Evolutionary conservation across 2,113 vertebrate genomes (phyloP).

Genomic region (Piliocolobus tephrosceles): DNA sequence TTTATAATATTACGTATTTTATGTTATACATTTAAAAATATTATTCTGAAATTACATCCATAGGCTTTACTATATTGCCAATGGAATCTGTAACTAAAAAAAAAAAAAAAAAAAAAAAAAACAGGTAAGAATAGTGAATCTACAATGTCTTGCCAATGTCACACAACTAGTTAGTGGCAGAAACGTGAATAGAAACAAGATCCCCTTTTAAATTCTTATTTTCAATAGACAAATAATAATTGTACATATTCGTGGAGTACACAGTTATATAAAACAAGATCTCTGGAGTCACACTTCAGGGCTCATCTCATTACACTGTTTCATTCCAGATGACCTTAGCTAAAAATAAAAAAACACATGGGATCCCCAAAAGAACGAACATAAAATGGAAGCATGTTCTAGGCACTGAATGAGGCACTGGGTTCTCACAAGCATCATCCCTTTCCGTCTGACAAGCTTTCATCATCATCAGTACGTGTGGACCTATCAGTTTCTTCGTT

Average conservation of each 20-base stretch:
- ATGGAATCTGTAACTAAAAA: not conserved
- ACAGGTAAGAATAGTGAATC: not conserved
- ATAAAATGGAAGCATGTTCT: not conserved
- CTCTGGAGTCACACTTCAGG: not conserved
- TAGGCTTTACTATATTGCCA: not conserved
- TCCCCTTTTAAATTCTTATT: not conserved
- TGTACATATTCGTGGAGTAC: not conserved
- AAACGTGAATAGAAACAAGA: not conserved
- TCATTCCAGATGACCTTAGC: not conserved
- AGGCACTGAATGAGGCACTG: not conserved
- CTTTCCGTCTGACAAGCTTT: not conserved
- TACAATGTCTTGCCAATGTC: not conserved
- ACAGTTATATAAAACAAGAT: not conserved
- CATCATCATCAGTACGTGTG: not conserved
- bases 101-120: not conserved
- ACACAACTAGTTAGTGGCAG: not conserved
- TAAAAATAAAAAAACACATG: not conserved
- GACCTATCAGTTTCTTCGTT: not conserved
- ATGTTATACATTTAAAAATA: constrained; percentile 10
- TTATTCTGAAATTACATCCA: not conserved
- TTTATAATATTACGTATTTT: not conserved
- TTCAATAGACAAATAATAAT: not conserved
- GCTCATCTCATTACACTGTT: not conserved
- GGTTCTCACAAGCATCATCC: not conserved
- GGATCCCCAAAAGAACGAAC: too few relatives aligned